phyloP scores from a whole-genome alignment of 2,888 invertebrate genomes.

The Archaeoteleia sp. region DNA sequence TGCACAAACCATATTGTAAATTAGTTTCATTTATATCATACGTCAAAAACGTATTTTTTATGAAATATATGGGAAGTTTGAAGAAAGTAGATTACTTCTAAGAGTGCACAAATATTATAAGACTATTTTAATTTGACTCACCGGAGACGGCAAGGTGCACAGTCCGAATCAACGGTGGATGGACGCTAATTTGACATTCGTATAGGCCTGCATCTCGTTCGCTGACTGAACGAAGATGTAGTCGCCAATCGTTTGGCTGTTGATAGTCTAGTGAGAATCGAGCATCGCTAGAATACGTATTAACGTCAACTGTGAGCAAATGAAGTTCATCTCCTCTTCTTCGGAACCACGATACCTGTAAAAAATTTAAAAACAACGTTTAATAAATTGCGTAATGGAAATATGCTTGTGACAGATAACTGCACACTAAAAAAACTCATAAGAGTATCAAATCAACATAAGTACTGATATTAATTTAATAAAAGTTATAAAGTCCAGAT shows the following conservation, averaged over 20 bases:
- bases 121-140: constrained; percentile 73
- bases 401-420: too few relatives aligned
- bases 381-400: neutral
- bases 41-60: too few relatives aligned
- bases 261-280: constrained; percentile 83
- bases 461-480: too few relatives aligned
- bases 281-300: constrained; percentile 75
- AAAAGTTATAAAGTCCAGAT: too few relatives aligned
- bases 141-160: constrained; percentile 84
- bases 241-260: constrained; percentile 86
- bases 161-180: constrained; percentile 83
- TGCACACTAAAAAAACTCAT: too few relatives aligned
- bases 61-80: too few relatives aligned
- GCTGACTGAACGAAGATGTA: constrained; percentile 83
- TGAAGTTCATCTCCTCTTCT: constrained; percentile 70
- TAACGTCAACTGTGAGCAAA: constrained; percentile 67
- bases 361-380: constrained; percentile 13
- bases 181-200: constrained; percentile 87
- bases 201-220: constrained; percentile 86
- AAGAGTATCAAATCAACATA: too few relatives aligned
- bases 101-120: too few relatives aligned
- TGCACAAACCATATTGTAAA: too few relatives aligned
- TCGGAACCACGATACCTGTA: constrained; percentile 68
- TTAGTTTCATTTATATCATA: too few relatives aligned
- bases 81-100: too few relatives aligned